These are phyloP conservation scores for Lethenteron camtschaticum DNA, from an alignment of 2,113 vertebrate species.

Conservation along the genomic window DNA sequence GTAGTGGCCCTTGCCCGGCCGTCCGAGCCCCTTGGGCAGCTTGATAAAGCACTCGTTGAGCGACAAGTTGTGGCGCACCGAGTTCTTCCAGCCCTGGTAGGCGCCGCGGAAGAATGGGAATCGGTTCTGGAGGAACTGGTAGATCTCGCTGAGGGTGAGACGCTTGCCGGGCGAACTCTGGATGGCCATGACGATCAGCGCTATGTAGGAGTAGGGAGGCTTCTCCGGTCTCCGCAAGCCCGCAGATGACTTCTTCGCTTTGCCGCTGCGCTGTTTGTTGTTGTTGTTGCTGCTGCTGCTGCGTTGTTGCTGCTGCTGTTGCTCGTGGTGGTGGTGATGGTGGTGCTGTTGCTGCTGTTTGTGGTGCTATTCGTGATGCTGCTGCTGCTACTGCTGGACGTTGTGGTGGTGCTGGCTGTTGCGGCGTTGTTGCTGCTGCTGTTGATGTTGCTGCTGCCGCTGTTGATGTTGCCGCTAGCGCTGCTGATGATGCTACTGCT, in stretches of 20 bases:
- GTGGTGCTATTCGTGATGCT: too few relatives aligned
- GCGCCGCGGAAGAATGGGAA: constrained; percentile 90
- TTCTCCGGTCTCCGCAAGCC: constrained; percentile 88
- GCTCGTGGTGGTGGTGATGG: too few relatives aligned
- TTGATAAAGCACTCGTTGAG: constrained; percentile 97
- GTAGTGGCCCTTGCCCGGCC: constrained; percentile 89
- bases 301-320: too few relatives aligned
- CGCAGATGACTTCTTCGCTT: constrained; percentile 75
- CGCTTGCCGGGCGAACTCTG: constrained; percentile 86
- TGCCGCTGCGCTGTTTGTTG: constrained; percentile 20
- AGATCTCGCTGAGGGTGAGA: constrained; percentile 89
- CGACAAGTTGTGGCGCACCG: constrained; percentile 93
- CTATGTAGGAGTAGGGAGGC: constrained; percentile 89
- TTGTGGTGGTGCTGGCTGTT: too few relatives aligned
- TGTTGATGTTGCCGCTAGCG: too few relatives aligned
- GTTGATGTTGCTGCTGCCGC: too few relatives aligned
- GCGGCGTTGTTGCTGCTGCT: too few relatives aligned
- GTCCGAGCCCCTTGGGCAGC: constrained; percentile 71
- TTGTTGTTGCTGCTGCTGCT: too few relatives aligned
- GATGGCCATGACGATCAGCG: constrained; percentile 93
- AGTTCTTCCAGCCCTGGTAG: constrained; percentile 98
- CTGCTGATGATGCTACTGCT: too few relatives aligned
- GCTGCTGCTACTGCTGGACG: too few relatives aligned
- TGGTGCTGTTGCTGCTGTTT: too few relatives aligned
- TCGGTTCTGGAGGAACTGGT: constrained; percentile 80